Evolutionary conservation across 2,888 invertebrate genomes (phyloP).

Genomic region (Dendrolimus pini): DNA sequence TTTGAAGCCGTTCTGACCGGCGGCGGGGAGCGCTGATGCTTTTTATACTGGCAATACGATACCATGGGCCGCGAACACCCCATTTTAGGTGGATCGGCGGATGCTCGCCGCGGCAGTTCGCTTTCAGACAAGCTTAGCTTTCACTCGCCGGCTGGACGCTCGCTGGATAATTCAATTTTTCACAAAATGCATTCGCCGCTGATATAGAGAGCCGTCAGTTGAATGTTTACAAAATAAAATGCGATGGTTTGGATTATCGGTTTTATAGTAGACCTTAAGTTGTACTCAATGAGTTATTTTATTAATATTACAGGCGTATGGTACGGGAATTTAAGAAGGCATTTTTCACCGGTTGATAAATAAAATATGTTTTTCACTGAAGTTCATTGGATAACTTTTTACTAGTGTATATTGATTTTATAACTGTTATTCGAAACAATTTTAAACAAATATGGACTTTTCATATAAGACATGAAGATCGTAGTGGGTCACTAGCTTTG

Average conservation of each 20-base stretch:
- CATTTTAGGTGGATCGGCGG: slow-evolving; percentile 72
- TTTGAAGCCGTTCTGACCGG: slow-evolving; percentile 98
- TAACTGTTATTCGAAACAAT: no score
- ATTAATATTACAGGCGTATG: neutral
- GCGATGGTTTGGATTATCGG: neutral
- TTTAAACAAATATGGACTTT: no score
- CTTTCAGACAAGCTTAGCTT: slow-evolving; percentile 72
- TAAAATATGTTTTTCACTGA: no score
- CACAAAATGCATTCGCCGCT: neutral
- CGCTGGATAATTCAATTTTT: slow-evolving; percentile 12
- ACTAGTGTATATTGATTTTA: no score
- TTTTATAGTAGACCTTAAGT: neutral
- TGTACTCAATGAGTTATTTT: neutral
- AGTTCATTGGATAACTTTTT: no score
- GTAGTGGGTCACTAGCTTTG: neutral
- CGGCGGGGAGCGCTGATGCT: slow-evolving; percentile 81
- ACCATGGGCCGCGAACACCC: slow-evolving; percentile 74
- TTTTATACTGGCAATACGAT: slow-evolving; percentile 91
- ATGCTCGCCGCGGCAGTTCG: slow-evolving; percentile 51
- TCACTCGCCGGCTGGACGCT: slow-evolving; percentile 54
- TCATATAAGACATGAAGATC: no score
- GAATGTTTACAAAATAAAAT: slow-evolving; percentile 1
- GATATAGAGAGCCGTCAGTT: neutral
- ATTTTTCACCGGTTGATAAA: no score
- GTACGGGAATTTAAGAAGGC: no score